Percentiles rank a stretch among this genome's conserved stretches.
phyloP scores from a whole-genome alignment of 2,888 invertebrate genomes.

The Ennomos quercinarius region DNA sequence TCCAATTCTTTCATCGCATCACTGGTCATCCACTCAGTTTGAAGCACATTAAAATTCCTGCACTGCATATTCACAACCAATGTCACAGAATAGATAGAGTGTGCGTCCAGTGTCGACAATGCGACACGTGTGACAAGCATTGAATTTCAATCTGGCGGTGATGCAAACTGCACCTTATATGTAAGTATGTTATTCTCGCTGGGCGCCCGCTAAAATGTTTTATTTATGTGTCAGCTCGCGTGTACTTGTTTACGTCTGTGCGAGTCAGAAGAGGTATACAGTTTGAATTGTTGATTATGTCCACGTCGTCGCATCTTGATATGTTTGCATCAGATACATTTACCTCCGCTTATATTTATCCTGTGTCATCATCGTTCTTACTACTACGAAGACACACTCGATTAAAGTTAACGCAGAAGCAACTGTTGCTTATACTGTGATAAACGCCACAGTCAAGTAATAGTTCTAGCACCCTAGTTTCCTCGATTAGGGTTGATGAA shows the following conservation, averaged over 20 bases:
- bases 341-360: neutral
- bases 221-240: conserved; percentile 19
- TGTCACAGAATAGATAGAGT: too few relatives aligned
- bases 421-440: too few relatives aligned
- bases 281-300: too few relatives aligned
- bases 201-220: conserved; percentile 19
- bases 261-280: conserved; percentile 1
- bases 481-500: too few relatives aligned
- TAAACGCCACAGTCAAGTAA: too few relatives aligned
- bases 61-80: conserved; percentile 1
- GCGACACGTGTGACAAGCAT: conserved; percentile 25
- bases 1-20: neutral
- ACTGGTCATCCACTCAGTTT: neutral
- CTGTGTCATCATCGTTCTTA: neutral
- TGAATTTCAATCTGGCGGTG: conserved; percentile 32
- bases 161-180: conserved; percentile 23
- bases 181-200: conserved; percentile 14
- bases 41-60: conserved; percentile 19
- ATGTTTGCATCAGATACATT: too few relatives aligned
- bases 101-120: conserved; percentile 1
- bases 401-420: too few relatives aligned
- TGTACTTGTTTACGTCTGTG: conserved; percentile 15
- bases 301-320: too few relatives aligned
- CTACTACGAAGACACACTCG: too few relatives aligned
- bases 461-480: too few relatives aligned